phyloP scores from a whole-genome alignment of 1,140 invertebrate species.

The Drosophila lacertosa region DNA sequence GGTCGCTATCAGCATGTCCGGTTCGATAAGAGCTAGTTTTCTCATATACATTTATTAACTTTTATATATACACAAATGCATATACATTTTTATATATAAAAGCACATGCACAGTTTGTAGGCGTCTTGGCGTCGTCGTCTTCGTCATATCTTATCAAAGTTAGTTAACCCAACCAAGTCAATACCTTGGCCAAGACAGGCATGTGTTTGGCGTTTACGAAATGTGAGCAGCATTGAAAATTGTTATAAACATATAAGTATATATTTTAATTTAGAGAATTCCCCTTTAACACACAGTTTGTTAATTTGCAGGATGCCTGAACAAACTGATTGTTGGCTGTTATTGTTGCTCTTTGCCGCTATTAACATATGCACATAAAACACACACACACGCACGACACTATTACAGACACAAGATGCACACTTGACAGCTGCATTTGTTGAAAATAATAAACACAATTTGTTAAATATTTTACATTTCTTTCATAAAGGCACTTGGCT shows the following conservation, averaged over 20 bases:
- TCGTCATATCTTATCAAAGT: conserved; percentile 67
- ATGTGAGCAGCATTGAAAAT: conserved; percentile 49
- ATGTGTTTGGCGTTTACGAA: conserved; percentile 11
- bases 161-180: conserved; percentile 55
- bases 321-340: conserved; percentile 27
- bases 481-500: conserved; percentile 65
- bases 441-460: conserved; percentile 59
- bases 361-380: conserved; percentile 40
- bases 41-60: neutral
- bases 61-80: neutral
- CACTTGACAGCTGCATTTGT: conserved; percentile 71
- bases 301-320: conserved; percentile 61
- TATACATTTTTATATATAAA: neutral
- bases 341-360: conserved; percentile 20
- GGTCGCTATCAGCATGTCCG: conserved; percentile 56
- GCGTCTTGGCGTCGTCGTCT: conserved; percentile 53
- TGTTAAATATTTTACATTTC: conserved; percentile 52
- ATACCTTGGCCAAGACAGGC: conserved; percentile 31
- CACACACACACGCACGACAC: conserved; percentile 11
- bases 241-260: neutral
- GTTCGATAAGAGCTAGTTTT: conserved; percentile 42
- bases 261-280: conserved; percentile 6
- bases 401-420: conserved; percentile 21
- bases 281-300: conserved; percentile 1
- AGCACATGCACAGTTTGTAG: conserved; percentile 15